A percentile compares a stretch with the other conserved stretches of the same genome.
These are phyloP conservation scores for Pomacea canaliculata DNA, from an alignment of 2,888 invertebrate species.

Conservation along the genomic window DNA sequence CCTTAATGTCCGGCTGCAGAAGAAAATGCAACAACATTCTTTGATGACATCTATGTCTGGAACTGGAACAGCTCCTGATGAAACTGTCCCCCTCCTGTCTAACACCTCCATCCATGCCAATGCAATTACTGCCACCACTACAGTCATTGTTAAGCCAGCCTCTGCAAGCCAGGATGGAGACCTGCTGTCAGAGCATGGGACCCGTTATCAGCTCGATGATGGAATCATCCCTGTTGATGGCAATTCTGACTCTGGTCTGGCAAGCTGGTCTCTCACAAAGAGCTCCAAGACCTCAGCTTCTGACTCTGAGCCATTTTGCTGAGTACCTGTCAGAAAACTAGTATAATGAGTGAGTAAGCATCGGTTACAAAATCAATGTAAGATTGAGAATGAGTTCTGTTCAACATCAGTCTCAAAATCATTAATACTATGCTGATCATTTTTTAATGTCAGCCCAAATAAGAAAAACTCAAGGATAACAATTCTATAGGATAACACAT, in stretches of 20 bases:
- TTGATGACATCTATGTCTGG: slow-evolving; percentile 15
- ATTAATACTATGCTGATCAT: too few species aligned
- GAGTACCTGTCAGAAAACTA: too few species aligned
- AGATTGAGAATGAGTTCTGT: too few species aligned
- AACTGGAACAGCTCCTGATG: slow-evolving; percentile 11
- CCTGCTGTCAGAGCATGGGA: not conserved
- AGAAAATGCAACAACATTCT: slow-evolving; percentile 44
- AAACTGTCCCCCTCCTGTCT: slow-evolving; percentile 1
- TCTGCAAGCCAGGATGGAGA: slow-evolving; percentile 1
- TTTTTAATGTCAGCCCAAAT: too few species aligned
- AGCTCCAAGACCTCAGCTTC: slow-evolving; percentile 41
- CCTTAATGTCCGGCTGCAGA: slow-evolving; percentile 52
- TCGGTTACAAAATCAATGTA: too few species aligned
- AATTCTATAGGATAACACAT: too few species aligned
- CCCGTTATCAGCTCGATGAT: slow-evolving; percentile 25
- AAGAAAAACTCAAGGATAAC: too few species aligned
- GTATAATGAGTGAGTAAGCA: too few species aligned
- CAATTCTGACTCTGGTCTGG: slow-evolving; percentile 51
- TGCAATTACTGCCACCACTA: slow-evolving; percentile 20
- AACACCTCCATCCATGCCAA: not conserved
- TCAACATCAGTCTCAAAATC: too few species aligned
- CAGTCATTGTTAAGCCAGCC: slow-evolving; percentile 1
- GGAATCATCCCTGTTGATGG: slow-evolving; percentile 39
- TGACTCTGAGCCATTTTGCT: slow-evolving; percentile 30
- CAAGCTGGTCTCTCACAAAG: slow-evolving; percentile 41